Percentiles rank a stretch among this genome's conserved stretches.
Evolutionary conservation across 1,140 invertebrate genomes (phyloP).

Genomic region (silkworm (Bombyx mori)): ASM3026992v2 NC_085124.1:5473001-5473500

Average conservation of each 20-base stretch:
- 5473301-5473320: neutral
- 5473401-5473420: slow-evolving; percentile 1
- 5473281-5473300: neutral
- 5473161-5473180: neutral
- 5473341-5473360: slow-evolving; percentile 44
- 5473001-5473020: too few species aligned
- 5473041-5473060: too few species aligned
- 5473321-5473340: slow-evolving; percentile 20
- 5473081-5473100: too few species aligned
- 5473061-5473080: too few species aligned
- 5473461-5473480: neutral
- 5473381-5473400: slow-evolving; percentile 2
- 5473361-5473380: slow-evolving; percentile 26
- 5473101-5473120: too few species aligned
- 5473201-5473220: neutral
- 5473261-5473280: neutral
- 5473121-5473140: too few species aligned
- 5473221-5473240: neutral
- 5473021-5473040: too few species aligned
- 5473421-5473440: slow-evolving; percentile 5
- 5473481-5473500: too few species aligned
- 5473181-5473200: neutral
- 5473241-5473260: neutral
- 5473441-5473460: slow-evolving; percentile 1
- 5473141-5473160: neutral